These are phyloP conservation scores for Anagrus nilaparvatae DNA, from an alignment of 1,140 invertebrate species.

Conservation along the genomic window DNA sequence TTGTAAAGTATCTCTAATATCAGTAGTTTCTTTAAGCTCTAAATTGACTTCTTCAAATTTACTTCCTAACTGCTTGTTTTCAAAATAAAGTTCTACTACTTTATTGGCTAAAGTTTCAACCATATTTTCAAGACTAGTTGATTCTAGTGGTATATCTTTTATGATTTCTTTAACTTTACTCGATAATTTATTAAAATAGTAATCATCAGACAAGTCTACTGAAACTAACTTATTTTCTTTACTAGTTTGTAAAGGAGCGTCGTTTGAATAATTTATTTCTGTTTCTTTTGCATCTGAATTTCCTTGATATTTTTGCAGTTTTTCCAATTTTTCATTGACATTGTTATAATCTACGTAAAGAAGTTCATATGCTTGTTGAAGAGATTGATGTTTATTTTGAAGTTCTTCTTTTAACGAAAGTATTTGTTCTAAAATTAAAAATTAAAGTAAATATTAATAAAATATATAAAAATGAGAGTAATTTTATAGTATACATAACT, in stretches of 20 bases:
- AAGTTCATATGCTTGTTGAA: constrained; percentile 36
- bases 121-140: constrained; percentile 3
- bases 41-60: constrained; percentile 30
- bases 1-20: constrained; percentile 32
- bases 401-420: constrained; percentile 51
- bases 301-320: constrained; percentile 10
- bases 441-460: too few relatives aligned
- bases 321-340: constrained; percentile 23
- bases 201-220: neutral
- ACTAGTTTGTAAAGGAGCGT: constrained; percentile 3
- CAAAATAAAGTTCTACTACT: constrained; percentile 33
- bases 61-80: constrained; percentile 35
- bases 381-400: constrained; percentile 44
- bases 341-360: constrained; percentile 36
- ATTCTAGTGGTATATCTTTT: constrained; percentile 24
- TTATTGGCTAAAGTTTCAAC: constrained; percentile 30
- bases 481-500: too few relatives aligned
- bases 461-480: neutral
- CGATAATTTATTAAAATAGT: neutral
- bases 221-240: constrained; percentile 3
- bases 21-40: constrained; percentile 29
- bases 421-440: constrained; percentile 42
- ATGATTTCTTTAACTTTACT: constrained; percentile 30
- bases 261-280: neutral
- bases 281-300: constrained; percentile 7